These are phyloP conservation scores for Erythrocercus mccallii DNA, from an alignment of 2,113 vertebrate species.

Conservation along the genomic window DNA sequence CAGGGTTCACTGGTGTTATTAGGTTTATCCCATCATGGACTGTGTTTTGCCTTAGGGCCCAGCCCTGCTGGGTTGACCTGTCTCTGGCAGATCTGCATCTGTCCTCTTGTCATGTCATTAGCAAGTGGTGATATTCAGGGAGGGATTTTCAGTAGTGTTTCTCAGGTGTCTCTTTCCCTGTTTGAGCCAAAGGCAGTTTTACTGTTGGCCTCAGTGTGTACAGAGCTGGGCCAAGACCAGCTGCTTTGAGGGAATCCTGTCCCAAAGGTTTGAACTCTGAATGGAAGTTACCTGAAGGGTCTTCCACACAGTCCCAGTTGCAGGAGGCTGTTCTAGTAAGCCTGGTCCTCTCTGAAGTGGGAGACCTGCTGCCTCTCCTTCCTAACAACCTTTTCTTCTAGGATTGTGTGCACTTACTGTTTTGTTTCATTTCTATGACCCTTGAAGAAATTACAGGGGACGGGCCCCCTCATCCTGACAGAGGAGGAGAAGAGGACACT, in stretches of 20 bases:
- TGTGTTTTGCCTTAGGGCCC: not conserved
- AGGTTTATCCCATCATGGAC: not conserved
- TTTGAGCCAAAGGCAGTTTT: not conserved
- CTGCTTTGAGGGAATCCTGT: not conserved
- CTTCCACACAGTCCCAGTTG: not conserved
- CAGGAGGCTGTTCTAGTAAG: not conserved
- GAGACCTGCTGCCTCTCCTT: not conserved
- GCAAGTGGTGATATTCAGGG: not conserved
- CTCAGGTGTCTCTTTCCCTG: not conserved
- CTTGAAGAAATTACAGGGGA: conserved; percentile 87
- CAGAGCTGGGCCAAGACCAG: not conserved
- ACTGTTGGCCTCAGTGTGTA: not conserved
- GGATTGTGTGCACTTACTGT: not conserved
- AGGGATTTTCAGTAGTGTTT: not conserved
- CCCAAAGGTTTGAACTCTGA: not conserved
- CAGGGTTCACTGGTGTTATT: not conserved
- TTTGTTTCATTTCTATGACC: not conserved
- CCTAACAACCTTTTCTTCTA: not conserved
- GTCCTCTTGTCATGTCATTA: not conserved
- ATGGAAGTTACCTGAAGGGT: not conserved
- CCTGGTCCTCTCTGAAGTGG: not conserved
- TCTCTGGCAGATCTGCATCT: not conserved
- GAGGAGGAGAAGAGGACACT: conserved; percentile 96
- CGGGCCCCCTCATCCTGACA: conserved; percentile 90
- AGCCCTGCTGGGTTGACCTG: not conserved